Evolutionary conservation across 2,113 vertebrate species (phyloP).

Genomic region (Paedocypris sp.): DNA sequence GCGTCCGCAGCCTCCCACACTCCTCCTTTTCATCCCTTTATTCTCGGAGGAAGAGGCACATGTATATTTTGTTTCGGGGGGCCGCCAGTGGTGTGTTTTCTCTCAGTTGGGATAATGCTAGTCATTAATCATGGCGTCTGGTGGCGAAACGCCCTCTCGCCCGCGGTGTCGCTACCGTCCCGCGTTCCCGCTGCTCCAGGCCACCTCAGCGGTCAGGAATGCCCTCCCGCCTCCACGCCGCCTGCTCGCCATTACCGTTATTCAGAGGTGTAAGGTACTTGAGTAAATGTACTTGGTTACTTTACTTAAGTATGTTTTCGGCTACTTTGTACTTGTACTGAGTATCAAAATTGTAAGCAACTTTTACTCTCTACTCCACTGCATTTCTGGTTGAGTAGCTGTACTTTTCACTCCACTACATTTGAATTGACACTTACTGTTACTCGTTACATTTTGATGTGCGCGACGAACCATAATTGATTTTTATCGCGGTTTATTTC

Average conservation of each 20-base stretch:
- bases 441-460: too few relatives aligned
- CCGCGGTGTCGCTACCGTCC: constrained; percentile 30
- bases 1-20: constrained; percentile 26
- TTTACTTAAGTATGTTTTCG: too few relatives aligned
- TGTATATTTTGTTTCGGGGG: constrained; percentile 32
- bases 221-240: constrained; percentile 2
- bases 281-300: too few relatives aligned
- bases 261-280: too few relatives aligned
- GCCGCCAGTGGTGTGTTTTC: constrained; percentile 28
- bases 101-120: constrained; percentile 32
- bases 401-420: too few relatives aligned
- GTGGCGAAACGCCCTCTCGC: constrained; percentile 11
- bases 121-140: constrained; percentile 32
- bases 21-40: constrained; percentile 24
- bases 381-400: too few relatives aligned
- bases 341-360: too few relatives aligned
- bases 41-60: constrained; percentile 18
- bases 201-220: constrained; percentile 36
- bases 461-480: too few relatives aligned
- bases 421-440: too few relatives aligned
- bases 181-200: not conserved
- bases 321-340: too few relatives aligned
- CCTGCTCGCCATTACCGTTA: constrained; percentile 76
- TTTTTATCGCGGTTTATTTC: too few relatives aligned
- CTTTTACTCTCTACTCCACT: too few relatives aligned